Evolutionary conservation across 2,888 invertebrate species (phyloP), one percentile per base, ranked within the genome.

Genomic region (Epistrophe grossulariae): DNA sequence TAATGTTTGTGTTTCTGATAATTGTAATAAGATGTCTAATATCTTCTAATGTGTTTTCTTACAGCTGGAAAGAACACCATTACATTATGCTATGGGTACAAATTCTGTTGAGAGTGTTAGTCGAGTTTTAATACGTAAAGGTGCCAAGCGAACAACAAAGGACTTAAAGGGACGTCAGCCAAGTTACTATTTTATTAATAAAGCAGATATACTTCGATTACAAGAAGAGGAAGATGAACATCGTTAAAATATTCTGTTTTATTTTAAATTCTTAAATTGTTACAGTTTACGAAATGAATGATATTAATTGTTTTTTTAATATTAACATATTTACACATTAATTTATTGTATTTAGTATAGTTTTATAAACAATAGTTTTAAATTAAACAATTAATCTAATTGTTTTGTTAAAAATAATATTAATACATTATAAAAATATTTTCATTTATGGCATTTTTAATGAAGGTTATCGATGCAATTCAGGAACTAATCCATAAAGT

Each of bases 81-180:
- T 98, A 40, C 98, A 98, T 92, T 98, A 98, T 92, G 97, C 98
- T 0, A 97, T 98, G 97, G 98, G 97, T 9, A 95, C 97, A 4
- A 96, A 96, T 79, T 95, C 96, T 89, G 96, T 98, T 79, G 98
- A 98, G 92, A 94, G 95, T 11, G 93, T 98, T 59, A 97, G 97
- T 90, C 94, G 95, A 88, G 95, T 97, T 71, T 94, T 98, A 38
- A 97, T 97, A 72, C 95, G 96, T 90, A 95, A 96, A 11, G 98
- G 98, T 43, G 97, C 98, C 52, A 96, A 96, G 91, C 94, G 98
- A 82, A 96, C 97, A 0, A 94, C 95, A 5, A 97, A 98, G 92
- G 98, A 98, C 93, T 94, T 98, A 91, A 97, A 97, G 93, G 97
- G 97, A 78, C 95, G 98, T 59, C 97, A 97, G 90, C 97, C 98